Evolutionary conservation across 2,888 invertebrate species (phyloP).

Genomic region (Graphium colonna): DNA sequence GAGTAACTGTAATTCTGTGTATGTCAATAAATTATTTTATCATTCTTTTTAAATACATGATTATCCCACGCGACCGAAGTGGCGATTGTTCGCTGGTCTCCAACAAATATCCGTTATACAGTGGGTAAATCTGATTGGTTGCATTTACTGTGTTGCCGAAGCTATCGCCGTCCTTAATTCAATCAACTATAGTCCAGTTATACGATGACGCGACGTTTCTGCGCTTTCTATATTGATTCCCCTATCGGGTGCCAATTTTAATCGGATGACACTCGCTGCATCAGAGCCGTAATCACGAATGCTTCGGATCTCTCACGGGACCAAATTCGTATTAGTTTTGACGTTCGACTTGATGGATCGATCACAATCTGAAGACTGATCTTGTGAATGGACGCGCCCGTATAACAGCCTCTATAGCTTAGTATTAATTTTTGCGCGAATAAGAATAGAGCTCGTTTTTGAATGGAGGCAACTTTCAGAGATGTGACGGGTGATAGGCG

Average conservation of each 20-base stretch:
- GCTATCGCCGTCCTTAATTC: conserved; percentile 14
- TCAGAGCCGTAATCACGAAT: conserved; percentile 69
- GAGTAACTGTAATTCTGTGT: too few relatives aligned
- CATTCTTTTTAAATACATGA: too few relatives aligned
- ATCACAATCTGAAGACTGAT: conserved; percentile 71
- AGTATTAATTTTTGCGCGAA: conserved; percentile 31
- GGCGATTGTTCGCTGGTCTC: too few relatives aligned
- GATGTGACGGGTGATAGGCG: conserved; percentile 59
- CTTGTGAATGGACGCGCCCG: conserved; percentile 67
- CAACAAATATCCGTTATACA: too few relatives aligned
- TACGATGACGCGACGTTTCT: conserved; percentile 16
- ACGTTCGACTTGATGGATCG: conserved; percentile 78
- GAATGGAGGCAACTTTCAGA: conserved; percentile 27
- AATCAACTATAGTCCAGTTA: conserved; percentile 21
- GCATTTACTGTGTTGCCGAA: too few relatives aligned
- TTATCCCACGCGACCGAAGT: too few relatives aligned
- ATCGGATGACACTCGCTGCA: conserved; percentile 71
- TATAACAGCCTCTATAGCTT: conserved; percentile 53
- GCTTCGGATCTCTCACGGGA: conserved; percentile 73
- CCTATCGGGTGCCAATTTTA: conserved; percentile 76
- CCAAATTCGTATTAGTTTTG: conserved; percentile 75
- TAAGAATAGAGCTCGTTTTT: conserved; percentile 34
- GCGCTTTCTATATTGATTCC: conserved; percentile 42
- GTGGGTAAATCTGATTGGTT: too few relatives aligned
- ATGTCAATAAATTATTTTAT: too few relatives aligned